These are phyloP conservation scores for Globicephala melas DNA, from an alignment of 2,113 vertebrate species.

Conservation along the genomic window DNA sequence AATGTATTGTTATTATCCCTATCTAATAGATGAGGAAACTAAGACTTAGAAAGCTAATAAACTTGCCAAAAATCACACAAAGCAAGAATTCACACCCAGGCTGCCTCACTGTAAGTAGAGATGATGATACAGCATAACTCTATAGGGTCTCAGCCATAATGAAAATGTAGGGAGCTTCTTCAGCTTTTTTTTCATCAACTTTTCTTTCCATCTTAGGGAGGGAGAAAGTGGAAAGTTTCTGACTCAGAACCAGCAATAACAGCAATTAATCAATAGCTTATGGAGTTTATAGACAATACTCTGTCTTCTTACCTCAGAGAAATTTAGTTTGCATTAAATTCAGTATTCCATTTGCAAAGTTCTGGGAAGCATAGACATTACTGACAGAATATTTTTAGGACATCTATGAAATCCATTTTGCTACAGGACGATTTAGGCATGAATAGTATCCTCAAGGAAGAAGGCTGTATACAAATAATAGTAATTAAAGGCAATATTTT, in stretches of 20 bases:
- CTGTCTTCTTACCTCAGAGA: neutral
- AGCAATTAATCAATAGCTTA: neutral
- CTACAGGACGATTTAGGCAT: neutral
- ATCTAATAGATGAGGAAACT: neutral
- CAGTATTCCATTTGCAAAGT: neutral
- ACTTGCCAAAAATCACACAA: neutral
- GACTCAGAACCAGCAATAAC: neutral
- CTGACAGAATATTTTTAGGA: neutral
- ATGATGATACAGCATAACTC: neutral
- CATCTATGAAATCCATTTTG: neutral
- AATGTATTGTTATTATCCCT: neutral
- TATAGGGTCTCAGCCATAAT: neutral
- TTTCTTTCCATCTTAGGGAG: neutral
- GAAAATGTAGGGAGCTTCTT: neutral
- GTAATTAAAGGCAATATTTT: neutral
- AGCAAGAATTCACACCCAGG: neutral
- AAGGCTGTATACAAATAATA: neutral
- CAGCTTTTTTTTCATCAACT: neutral
- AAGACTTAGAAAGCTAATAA: neutral
- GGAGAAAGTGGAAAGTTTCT: neutral
- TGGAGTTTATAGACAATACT: neutral
- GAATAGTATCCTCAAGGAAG: neutral
- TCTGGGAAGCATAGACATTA: neutral
- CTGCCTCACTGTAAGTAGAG: neutral
- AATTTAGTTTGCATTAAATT: slow-evolving; percentile 19